Percentiles rank a stretch among this genome's conserved stretches.
Evolutionary conservation across 2,888 invertebrate genomes (phyloP).

Genomic region (Candidula unifasciata): DNA sequence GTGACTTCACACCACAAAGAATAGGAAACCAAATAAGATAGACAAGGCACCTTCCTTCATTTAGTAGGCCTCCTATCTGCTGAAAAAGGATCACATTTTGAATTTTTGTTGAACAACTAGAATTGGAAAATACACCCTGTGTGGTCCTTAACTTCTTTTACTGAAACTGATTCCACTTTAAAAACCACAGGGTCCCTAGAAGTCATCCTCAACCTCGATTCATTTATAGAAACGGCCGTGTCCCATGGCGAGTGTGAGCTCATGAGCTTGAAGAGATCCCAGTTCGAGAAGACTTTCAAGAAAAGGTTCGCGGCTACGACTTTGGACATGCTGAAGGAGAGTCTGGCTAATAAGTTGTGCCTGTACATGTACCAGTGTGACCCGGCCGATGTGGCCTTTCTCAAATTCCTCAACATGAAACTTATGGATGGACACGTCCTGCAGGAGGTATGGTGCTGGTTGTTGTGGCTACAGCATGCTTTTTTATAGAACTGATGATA

Average conservation of each 20-base stretch:
- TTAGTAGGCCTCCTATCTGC: too few relatives aligned
- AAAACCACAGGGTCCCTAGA: conserved; percentile 62
- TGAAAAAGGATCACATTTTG: too few relatives aligned
- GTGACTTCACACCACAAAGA: too few relatives aligned
- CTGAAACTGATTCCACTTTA: neutral
- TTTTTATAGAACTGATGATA: too few relatives aligned
- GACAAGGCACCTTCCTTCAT: too few relatives aligned
- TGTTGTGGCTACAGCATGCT: too few relatives aligned
- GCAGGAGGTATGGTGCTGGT: conserved; percentile 15
- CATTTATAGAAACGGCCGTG: conserved; percentile 63
- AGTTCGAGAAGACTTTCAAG: conserved; percentile 65
- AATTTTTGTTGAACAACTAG: too few relatives aligned
- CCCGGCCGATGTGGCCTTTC: conserved; percentile 58
- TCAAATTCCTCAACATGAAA: conserved; percentile 68
- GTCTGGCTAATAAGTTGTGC: conserved; percentile 62
- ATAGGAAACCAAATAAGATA: too few relatives aligned
- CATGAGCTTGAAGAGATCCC: conserved; percentile 62
- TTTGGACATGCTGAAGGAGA: conserved; percentile 60
- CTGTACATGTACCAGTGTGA: conserved; percentile 66
- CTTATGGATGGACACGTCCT: conserved; percentile 60
- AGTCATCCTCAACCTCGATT: conserved; percentile 61
- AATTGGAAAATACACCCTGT: too few relatives aligned
- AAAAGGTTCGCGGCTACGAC: conserved; percentile 60
- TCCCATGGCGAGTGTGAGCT: conserved; percentile 65
- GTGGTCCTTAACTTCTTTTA: too few relatives aligned